Base-by-base conservation (phyloP, 35 echinoderm and acorn worm species). In the Apostichopus parvimensis region DNA sequence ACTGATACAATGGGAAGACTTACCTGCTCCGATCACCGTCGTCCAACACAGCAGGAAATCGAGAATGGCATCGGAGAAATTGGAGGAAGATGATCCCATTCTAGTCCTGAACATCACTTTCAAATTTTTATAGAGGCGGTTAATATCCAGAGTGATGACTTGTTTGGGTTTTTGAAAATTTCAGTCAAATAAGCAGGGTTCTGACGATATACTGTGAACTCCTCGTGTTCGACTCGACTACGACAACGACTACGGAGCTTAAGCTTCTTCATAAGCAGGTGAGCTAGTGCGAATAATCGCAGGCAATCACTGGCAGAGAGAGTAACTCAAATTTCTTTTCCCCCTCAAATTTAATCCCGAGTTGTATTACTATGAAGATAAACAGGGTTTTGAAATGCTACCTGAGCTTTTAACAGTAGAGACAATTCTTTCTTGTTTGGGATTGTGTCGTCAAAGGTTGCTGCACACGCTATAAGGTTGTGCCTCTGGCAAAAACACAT, bases 41-140 rank as follows among this genome's bases (percentile, higher is more conserved):
- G 81, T 84, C 81, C 81, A 84, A 24, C 81, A 84, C 10, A 84
- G 81, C 54, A 84, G 81, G 24, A 84, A 84, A 24, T 84, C 81
- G 21, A 84, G 81, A 58, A 84, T 59, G 24, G 81, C 81, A 59
- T 84, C 81, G 5, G 81, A 84, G 81, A 84, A 58, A 84, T 84
- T 84, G 25, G 78, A 80, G 7, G 81, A 84, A 59, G 81, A 84
- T 56, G 81, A 84, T 59, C 81, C 81, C 81, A 84, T 84, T 54
- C 81, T 84, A 21, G 81, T 84, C 81, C 81, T 84, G 81, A 84
- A 84, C 81, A 84, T 84, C 81, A 84, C 81, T 84, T 84, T 84
- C 22, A 84, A 84, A 52, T 84, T 84, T 84, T 84, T 84, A 54
- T 59, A 84, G 55, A 84, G 53, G 57, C 81, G 55, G 81, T 84